A percentile compares a stretch with the other conserved stretches of the same genome.
These are phyloP conservation scores for Hippoglossus hippoglossus DNA, from an alignment of 2,797 vertebrate species.

Conservation along the genomic window DNA sequence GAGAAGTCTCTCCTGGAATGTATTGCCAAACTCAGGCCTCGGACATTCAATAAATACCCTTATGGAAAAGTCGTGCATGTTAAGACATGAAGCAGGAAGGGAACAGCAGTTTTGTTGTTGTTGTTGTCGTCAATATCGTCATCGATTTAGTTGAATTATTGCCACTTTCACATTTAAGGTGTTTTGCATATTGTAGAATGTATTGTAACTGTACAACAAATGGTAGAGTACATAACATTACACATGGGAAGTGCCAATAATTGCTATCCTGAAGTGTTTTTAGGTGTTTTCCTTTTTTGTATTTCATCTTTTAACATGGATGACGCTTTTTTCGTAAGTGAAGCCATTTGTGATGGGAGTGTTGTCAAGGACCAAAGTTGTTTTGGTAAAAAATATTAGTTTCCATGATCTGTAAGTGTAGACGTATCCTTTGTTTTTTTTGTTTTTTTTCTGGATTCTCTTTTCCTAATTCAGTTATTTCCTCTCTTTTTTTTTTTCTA, in stretches of 20 bases:
- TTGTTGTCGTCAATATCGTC: slow-evolving; percentile 74
- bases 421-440: slow-evolving; percentile 81
- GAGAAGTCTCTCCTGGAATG: slow-evolving; percentile 85
- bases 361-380: slow-evolving; percentile 90
- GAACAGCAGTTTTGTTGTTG: slow-evolving; percentile 76
- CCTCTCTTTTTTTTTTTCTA: slow-evolving; percentile 62
- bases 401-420: slow-evolving; percentile 87
- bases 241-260: slow-evolving; percentile 88
- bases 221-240: slow-evolving; percentile 83
- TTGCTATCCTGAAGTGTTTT: slow-evolving; percentile 81
- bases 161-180: slow-evolving; percentile 86
- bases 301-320: slow-evolving; percentile 86
- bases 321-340: slow-evolving; percentile 77
- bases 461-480: slow-evolving; percentile 45
- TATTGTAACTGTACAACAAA: slow-evolving; percentile 84
- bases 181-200: slow-evolving; percentile 86
- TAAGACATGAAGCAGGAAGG: slow-evolving; percentile 84
- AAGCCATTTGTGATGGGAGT: slow-evolving; percentile 86
- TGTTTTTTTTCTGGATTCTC: slow-evolving; percentile 14
- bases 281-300: slow-evolving; percentile 83
- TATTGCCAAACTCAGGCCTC: slow-evolving; percentile 89
- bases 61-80: slow-evolving; percentile 81
- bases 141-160: slow-evolving; percentile 82
- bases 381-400: slow-evolving; percentile 81
- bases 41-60: slow-evolving; percentile 82